Base-by-base conservation (phyloP, 2,888 invertebrate genomes). In the Scrobipalpa atriplicella region DNA sequence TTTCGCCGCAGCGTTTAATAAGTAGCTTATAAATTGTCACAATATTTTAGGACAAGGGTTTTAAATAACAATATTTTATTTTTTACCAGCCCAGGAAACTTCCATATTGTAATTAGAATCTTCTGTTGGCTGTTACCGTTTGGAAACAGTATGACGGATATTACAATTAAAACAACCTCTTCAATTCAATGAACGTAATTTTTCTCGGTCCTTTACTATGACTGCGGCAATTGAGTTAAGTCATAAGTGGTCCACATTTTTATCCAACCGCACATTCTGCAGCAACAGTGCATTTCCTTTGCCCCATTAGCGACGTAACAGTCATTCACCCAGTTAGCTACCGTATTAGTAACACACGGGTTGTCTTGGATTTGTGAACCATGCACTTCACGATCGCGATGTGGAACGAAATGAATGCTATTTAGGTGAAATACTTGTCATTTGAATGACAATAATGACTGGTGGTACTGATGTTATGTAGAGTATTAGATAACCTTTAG, bases 281-380 rank as follows among this genome's bases (percentile, higher is more conserved):
- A 56, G 21, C 13, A 5, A 56, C 19, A 56, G 10, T 52, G 52
- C 52, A 52, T 56, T 56, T 58, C 29, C 29, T 36, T 29, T 21
- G 29, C 58, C 29, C 36, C 36, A 38, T 38, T 58, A 58, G 7
- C 38, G 38, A 58, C 58, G 58, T 58, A 62, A 65, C 56, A 54
- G 3, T n/a, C 39, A 63, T 58, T 52, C 38, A 65, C 41, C 64
- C 7, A 58, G 56, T 65, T 41, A 16, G 38, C 38, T 21, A 18
- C 29, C 64, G 56, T 41, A 65, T 54, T 64, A 29, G 29, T 29
- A 29, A 64, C 63, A 65, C 64, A 43, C 43, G 9, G 64, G 21
- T 43, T 65, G 21, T 65, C 47, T 7, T 47, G 47, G 47, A 7
- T 47, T 16, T 56, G 39, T 65, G 56, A 65, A 58, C 29, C n/a